Evolutionary conservation across 2,113 vertebrate genomes (phyloP), one percentile per base, ranked within the genome.

Genomic region (Dicaeum eximium): DNA sequence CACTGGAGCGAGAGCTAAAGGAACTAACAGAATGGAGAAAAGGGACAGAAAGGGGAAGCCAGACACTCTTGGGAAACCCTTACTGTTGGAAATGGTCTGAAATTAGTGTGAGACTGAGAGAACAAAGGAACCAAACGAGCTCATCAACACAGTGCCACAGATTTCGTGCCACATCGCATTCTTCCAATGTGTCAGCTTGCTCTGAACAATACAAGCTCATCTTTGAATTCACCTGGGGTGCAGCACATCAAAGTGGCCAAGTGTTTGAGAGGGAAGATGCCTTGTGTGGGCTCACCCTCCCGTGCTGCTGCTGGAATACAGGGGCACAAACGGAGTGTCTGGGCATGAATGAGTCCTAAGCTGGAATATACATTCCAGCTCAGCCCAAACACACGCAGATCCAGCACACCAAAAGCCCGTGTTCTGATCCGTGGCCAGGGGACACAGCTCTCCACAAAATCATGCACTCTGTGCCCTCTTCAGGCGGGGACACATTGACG

Each of bases 151-250:
- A 57, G 75, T n/a, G 33, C 11, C 14, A 82, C 58, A 23, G 73
- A 78, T 92, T 94, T 93, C 69, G 48, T 72, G 87, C 62, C 86
- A 92, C 70, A 54, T 77, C 85, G 65, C 85, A 64, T 72, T 95
- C 75, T 91, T 82, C 86, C 72, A 23, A 91, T 88, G 92, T 91
- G 77, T 93, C 86, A 85, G 51, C 92, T 95, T 90, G 91, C 80
- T 90, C 92, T 91, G 73, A 95, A 84, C 92, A 65, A 84, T 60
- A 91, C 51, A 37, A 97, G 92, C 88, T 97, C 93, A 69, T 95
- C 89, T 94, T 86, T 88, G 78, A 67, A 89, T 93, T 96, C 64
- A 83, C 47, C 84, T 35, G 86, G 77, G 60, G 42, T 67, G 74
- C 91, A 94, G 94, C 80, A 42, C 67, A 79, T 51, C 16, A 48